Conservation (phyloP, 2,797 vertebrate species). For the Gobio occitaniae region DNA sequence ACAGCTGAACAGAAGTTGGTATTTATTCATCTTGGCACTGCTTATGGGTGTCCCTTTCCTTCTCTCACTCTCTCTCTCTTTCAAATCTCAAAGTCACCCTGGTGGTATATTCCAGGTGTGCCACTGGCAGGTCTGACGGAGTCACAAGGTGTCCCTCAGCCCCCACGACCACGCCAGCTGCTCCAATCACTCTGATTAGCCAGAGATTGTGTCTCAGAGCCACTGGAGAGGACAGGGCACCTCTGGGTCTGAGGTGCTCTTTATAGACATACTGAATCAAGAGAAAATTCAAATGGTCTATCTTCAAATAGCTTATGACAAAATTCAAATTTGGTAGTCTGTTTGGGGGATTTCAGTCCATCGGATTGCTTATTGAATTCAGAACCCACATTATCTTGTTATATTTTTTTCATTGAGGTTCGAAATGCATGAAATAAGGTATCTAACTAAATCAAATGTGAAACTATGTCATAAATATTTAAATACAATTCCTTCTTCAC, state of each 20-base stretch:
- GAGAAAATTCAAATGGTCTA: neutral
- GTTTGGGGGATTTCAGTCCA: neutral
- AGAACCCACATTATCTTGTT: slow-evolving; percentile 11
- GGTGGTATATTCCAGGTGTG: slow-evolving; percentile 54
- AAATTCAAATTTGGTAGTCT: neutral
- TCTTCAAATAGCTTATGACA: neutral
- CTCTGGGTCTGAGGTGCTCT: slow-evolving; percentile 48
- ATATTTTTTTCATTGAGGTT: slow-evolving; percentile 11
- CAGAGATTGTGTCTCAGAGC: slow-evolving; percentile 58
- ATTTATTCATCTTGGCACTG: neutral
- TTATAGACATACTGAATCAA: slow-evolving; percentile 22
- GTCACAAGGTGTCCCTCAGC: slow-evolving; percentile 62
- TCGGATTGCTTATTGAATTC: slow-evolving; percentile 2
- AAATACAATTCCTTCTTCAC: slow-evolving; percentile 47
- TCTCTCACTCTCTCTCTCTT: slow-evolving; percentile 21
- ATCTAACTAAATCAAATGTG: slow-evolving; percentile 36
- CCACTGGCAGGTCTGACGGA: slow-evolving; percentile 56
- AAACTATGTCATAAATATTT: slow-evolving; percentile 33
- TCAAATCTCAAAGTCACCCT: slow-evolving; percentile 63
- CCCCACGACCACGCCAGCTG: slow-evolving; percentile 62
- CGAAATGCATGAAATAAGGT: slow-evolving; percentile 23
- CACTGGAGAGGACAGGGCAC: slow-evolving; percentile 66
- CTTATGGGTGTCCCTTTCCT: neutral
- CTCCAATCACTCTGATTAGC: slow-evolving; percentile 68
- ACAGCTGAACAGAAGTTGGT: neutral